Conservation (phyloP, 2,113 vertebrate genomes). For the Rallus limicola region DNA sequence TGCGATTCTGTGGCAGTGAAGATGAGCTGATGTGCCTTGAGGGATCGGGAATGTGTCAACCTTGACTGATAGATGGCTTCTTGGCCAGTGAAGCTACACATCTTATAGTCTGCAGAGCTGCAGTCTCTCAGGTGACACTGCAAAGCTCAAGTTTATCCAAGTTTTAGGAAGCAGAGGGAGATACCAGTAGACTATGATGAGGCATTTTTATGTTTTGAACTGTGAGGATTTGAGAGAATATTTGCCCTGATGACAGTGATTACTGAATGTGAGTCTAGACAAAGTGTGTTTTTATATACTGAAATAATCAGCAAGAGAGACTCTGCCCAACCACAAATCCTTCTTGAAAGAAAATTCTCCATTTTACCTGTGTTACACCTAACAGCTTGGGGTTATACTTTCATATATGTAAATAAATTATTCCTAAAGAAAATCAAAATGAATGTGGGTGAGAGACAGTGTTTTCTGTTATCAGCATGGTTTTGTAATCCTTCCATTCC, state of each 20-base stretch:
- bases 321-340: background rate
- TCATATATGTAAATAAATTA: background rate
- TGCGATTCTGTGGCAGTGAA: background rate
- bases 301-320: background rate
- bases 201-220: background rate
- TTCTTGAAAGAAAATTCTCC: background rate
- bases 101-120: background rate
- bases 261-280: background rate
- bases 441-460: background rate
- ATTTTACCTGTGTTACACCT: background rate
- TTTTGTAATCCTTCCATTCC: background rate
- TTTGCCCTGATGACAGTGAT: background rate
- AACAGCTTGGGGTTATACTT: background rate
- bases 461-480: background rate
- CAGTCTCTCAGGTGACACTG: background rate
- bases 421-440: background rate
- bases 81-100: background rate
- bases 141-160: background rate
- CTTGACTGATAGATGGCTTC: background rate
- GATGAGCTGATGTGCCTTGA: background rate
- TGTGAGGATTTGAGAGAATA: background rate
- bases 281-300: background rate
- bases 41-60: background rate
- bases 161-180: background rate
- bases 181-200: background rate